Base-by-base conservation (phyloP, 2,888 invertebrate genomes). In the Hymenopus coronatus region DNA sequence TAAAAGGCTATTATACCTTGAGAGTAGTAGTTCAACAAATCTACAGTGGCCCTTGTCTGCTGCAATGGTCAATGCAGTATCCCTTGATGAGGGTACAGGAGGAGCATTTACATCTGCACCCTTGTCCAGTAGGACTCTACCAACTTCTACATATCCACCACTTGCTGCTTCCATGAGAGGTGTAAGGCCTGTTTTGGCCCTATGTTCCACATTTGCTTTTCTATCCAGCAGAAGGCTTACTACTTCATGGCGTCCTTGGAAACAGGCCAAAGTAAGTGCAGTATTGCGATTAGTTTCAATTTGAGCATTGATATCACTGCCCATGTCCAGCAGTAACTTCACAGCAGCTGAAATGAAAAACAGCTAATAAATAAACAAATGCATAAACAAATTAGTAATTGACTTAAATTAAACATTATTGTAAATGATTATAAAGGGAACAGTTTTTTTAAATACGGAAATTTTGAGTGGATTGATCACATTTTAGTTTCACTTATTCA, bases 81-180 rank as follows among this genome's bases (percentile, higher is more conserved):
- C 99, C 88, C 99, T 95, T 6, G 99, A 99, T 28, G 99, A 98
- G 28, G 99, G 99, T 90, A 99, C 99, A 46, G 99, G 99, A 28
- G 99, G 97, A 81, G 99, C 99, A 94, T 99, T 99, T 0, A 99
- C 99, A 94, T 99, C 99, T 4, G 99, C 99, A 3, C 98, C 98
- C 94, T 98, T 98, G 92, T 99, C 98, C 83, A 99, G 94, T 90
- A 99, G 94, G 88, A 99, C 98, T 89, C 98, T 95, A 8, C 99
- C 99, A 83, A 99, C 99, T 92, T 99, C 99, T 88, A 99, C 99
- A 94, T 99, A 99, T 89, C 99, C 99, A 89, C 99, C 99, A 92
- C 98, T 99, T 0, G 99, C 99, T 86, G 99, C 99, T 94, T 99
- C 99, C 99, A 99, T 99, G 33, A 99, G 94, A 1, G 99, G 99